Evolutionary conservation across 2,888 invertebrate genomes (phyloP).

Genomic region (Leucoma salicis): DNA sequence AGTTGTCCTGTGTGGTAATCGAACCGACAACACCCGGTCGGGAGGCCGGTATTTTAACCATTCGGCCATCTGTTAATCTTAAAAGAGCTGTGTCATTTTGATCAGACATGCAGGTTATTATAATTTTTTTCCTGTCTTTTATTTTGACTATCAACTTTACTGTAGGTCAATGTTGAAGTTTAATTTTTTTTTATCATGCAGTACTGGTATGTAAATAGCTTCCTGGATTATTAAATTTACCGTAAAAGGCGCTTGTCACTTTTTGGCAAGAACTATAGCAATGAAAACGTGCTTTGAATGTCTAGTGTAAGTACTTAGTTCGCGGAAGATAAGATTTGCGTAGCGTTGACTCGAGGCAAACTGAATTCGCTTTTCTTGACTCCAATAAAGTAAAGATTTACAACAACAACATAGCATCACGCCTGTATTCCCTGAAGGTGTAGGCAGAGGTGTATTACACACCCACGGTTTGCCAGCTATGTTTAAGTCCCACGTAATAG

Average conservation of each 20-base stretch:
- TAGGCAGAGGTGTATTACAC: conserved; percentile 12
- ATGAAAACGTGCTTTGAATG: background rate
- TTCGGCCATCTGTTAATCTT: background rate
- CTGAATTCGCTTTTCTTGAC: background rate
- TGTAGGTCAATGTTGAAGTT: background rate
- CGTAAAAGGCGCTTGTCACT: background rate
- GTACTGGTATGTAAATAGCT: background rate
- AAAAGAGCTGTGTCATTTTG: background rate
- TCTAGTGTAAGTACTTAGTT: background rate
- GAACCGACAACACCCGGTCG: background rate
- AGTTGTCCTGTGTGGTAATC: too few relatives aligned
- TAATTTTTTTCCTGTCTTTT: background rate
- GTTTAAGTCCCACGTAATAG: conserved; percentile 10
- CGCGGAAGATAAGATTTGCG: background rate
- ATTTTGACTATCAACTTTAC: background rate
- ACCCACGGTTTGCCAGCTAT: conserved; percentile 26
- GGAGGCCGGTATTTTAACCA: background rate
- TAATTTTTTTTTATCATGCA: background rate
- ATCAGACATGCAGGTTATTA: background rate
- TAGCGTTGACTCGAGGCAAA: background rate
- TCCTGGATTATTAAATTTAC: background rate
- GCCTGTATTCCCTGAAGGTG: too few relatives aligned
- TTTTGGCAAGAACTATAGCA: conserved; percentile 3
- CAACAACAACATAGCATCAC: too few relatives aligned
- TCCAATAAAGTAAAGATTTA: too few relatives aligned